phyloP scores from a whole-genome alignment of 2,113 vertebrate species.

The Poeciliopsis turrubarensis region DNA sequence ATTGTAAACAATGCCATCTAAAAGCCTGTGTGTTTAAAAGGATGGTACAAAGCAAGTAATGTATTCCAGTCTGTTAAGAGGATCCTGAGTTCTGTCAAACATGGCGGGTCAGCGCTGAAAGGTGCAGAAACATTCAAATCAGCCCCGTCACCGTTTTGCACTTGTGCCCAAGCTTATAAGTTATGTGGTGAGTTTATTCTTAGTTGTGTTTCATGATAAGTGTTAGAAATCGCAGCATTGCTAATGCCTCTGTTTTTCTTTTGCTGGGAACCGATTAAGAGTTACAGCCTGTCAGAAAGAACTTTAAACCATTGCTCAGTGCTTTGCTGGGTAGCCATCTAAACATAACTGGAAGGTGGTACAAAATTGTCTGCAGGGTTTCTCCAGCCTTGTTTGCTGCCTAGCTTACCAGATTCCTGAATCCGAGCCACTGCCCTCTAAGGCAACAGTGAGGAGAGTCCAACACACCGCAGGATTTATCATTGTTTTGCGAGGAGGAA shows the following conservation, averaged over 20 bases:
- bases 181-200: background rate
- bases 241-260: background rate
- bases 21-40: conserved; percentile 42
- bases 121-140: background rate
- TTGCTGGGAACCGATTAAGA: background rate
- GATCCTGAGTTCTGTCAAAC: conserved; percentile 47
- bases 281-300: background rate
- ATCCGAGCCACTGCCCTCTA: conserved; percentile 46
- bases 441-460: conserved; percentile 24
- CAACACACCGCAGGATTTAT: conserved; percentile 39
- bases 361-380: conserved; percentile 9
- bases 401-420: conserved; percentile 2
- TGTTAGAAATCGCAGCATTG: background rate
- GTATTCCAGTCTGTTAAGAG: conserved; percentile 37
- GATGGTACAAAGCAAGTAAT: conserved; percentile 3
- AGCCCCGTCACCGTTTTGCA: too few relatives aligned
- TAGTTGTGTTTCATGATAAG: background rate
- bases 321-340: background rate
- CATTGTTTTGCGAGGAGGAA: conserved; percentile 29
- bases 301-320: background rate
- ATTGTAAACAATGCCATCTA: conserved; percentile 16
- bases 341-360: conserved; percentile 9
- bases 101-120: background rate
- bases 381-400: background rate
- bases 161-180: background rate